Conservation (phyloP, 2,888 invertebrate species). For the Apamea monoglypha region DNA sequence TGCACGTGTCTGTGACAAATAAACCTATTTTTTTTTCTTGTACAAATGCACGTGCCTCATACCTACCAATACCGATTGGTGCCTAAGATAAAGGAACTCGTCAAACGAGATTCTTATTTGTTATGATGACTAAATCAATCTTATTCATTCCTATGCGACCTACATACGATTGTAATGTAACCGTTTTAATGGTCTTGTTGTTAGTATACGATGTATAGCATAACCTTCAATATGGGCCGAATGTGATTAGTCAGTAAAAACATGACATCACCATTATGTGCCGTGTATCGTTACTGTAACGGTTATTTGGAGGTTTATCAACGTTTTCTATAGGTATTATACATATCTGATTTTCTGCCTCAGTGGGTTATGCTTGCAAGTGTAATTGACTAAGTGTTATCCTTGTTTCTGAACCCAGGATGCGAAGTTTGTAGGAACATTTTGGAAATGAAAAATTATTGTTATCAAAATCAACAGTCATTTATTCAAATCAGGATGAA, state of each 20-base stretch:
- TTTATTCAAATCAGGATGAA: not conserved
- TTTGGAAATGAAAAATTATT: not conserved
- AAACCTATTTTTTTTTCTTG: not conserved
- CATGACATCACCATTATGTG: constrained; percentile 71
- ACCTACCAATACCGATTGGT: not conserved
- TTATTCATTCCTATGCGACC: constrained; percentile 53
- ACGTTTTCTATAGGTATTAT: constrained; percentile 27
- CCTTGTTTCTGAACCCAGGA: not conserved
- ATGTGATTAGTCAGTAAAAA: constrained; percentile 70
- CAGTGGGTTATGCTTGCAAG: not conserved
- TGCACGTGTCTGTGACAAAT: not conserved
- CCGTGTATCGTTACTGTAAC: constrained; percentile 42
- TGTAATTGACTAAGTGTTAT: not conserved
- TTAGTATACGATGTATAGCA: constrained; percentile 38
- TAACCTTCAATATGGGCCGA: constrained; percentile 61
- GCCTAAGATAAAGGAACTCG: not conserved
- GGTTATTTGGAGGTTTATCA: constrained; percentile 34
- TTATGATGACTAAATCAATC: constrained; percentile 36
- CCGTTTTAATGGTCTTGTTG: constrained; percentile 69
- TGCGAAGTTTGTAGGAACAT: not conserved
- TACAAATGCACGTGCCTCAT: not conserved
- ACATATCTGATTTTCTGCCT: constrained; percentile 24
- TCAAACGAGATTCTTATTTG: constrained; percentile 1
- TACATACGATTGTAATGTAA: constrained; percentile 67
- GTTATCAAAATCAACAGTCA: not conserved